phyloP scores from a whole-genome alignment of 2,797 vertebrate species.

The Sebastes goodei region DNA sequence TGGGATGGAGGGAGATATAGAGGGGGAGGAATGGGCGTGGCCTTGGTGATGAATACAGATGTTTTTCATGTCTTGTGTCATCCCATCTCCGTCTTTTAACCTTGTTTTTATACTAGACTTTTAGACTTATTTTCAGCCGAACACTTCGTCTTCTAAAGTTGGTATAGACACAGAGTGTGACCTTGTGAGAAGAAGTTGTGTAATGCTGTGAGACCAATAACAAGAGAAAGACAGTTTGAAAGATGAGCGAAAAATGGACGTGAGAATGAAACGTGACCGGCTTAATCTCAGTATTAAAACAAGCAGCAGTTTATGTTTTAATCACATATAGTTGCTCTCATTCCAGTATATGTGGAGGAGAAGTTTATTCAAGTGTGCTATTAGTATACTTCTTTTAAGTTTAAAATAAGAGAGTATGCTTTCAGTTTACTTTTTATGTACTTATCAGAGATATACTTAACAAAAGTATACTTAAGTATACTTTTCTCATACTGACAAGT shows the following conservation, averaged over 20 bases:
- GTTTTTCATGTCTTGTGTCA: neutral
- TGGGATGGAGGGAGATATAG: neutral
- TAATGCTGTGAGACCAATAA: neutral
- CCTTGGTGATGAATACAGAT: neutral
- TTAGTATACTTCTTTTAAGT: too few species aligned
- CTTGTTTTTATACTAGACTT: neutral
- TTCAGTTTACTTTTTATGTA: too few species aligned
- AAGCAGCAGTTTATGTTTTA: neutral
- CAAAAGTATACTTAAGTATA: too few species aligned
- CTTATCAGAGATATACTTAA: too few species aligned
- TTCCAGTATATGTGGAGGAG: neutral
- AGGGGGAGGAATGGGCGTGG: slow-evolving; percentile 29
- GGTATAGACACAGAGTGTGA: neutral
- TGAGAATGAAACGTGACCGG: neutral
- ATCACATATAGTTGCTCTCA: neutral
- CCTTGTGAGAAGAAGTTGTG: neutral
- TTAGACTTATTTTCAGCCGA: neutral
- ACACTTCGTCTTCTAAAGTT: neutral
- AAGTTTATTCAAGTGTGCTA: too few species aligned
- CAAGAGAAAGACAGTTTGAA: neutral
- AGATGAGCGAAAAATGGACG: neutral
- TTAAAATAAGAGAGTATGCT: too few species aligned
- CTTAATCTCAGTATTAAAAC: neutral
- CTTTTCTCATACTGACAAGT: too few species aligned
- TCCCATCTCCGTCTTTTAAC: neutral